Evolutionary conservation across 2,888 invertebrate genomes (phyloP), one percentile per base, ranked within the genome.

Genomic region (Diaphora mendica): DNA sequence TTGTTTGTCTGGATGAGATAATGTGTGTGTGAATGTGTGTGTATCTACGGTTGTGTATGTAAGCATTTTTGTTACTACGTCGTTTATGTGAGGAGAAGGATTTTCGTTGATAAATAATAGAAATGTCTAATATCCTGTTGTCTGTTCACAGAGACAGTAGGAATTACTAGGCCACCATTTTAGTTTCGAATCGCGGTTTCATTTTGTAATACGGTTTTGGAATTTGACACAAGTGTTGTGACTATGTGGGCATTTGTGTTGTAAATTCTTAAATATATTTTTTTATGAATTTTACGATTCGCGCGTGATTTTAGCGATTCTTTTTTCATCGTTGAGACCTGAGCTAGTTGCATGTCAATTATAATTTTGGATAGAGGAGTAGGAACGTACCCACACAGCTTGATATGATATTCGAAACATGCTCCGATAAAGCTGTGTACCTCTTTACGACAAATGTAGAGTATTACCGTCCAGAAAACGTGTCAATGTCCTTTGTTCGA

Each of bases 11-110:
- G 77, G 62, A 48, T 74, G 74, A 76, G 80, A 70, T 81, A 79
- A 79, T 71, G 79, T 75, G 81, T 72, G 77, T 30, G 71, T 73
- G 80, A 68, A 51, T 82, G 82, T 70, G 77, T 70, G 77, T 82
- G 77, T 83, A 88, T 89, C 85, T 87, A 91, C 73, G 93, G 92
- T 93, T 93, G 93, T 93, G 91, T 92, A 91, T 91, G 89, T 91
- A 88, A 87, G 89, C 89, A 88, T 91, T 89, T 92, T 93, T 92
- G 90, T 92, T 93, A 91, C 88, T 87, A 90, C 87, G 89, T 89
- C 87, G 86, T 90, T 91, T 90, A 89, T 80, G 85, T 85, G 90
- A 91, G 86, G 85, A 89, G 87, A 86, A 88, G 83, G 80, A 86
- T 91, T 92, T 93, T 90, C 87, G 92, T 92, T 92, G 84, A 84